phyloP scores from a whole-genome alignment of 2,888 invertebrate genomes.

The Chirona hameri region DNA sequence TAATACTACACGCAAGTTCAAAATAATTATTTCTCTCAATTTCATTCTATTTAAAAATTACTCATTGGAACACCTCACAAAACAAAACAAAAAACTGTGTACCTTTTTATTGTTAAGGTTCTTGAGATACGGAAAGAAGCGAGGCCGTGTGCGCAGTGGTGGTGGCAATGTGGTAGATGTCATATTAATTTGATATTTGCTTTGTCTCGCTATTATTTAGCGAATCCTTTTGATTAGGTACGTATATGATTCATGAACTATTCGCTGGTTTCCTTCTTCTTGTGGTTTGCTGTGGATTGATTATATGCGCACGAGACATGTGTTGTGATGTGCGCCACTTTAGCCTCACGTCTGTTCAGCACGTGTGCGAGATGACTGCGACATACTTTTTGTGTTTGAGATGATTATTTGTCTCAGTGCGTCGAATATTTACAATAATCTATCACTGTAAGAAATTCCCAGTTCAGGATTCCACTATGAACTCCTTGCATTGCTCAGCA shows the following conservation, averaged over 20 bases:
- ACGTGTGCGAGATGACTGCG: background rate
- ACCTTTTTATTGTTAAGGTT: background rate
- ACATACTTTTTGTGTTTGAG: background rate
- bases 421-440: too few relatives aligned
- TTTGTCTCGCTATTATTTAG: too few relatives aligned
- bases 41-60: too few relatives aligned
- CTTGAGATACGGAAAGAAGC: background rate
- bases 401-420: background rate
- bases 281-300: background rate
- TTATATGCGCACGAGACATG: background rate
- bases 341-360: background rate
- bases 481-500: too few relatives aligned
- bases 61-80: too few relatives aligned
- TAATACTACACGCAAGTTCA: too few relatives aligned
- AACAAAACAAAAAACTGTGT: background rate
- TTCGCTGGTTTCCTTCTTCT: background rate
- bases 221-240: background rate
- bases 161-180: background rate
- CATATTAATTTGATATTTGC: too few relatives aligned
- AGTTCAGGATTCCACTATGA: too few relatives aligned
- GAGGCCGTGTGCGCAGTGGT: background rate
- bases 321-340: background rate
- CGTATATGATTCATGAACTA: background rate
- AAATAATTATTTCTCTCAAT: too few relatives aligned
- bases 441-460: too few relatives aligned